These are phyloP conservation scores for Meghimatium bilineatum DNA, from an alignment of 2,888 invertebrate species.

Conservation along the genomic window DNA sequence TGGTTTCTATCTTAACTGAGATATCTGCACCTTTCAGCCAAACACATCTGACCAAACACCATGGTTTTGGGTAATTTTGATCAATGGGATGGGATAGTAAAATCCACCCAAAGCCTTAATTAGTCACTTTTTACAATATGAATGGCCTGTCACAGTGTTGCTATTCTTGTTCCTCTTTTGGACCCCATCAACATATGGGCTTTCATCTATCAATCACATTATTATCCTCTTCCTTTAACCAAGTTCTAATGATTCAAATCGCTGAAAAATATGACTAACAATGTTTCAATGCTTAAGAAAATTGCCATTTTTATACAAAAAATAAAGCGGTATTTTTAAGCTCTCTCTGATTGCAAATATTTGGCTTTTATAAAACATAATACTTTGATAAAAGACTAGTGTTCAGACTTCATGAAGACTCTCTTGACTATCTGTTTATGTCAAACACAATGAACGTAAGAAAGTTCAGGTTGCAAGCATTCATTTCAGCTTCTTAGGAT, in stretches of 20 bases:
- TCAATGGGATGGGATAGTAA: too few species aligned
- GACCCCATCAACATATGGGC: too few species aligned
- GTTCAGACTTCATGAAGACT: neutral
- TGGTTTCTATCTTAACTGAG: too few species aligned
- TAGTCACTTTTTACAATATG: too few species aligned
- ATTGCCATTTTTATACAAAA: neutral
- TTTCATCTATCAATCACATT: too few species aligned
- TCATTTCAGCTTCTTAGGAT: constrained; percentile 8
- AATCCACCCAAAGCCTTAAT: too few species aligned
- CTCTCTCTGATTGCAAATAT: neutral
- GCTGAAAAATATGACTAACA: neutral
- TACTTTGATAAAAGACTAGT: neutral
- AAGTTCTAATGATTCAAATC: neutral
- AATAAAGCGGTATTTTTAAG: neutral
- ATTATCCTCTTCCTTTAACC: neutral
- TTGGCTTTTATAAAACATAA: neutral
- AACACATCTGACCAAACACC: too few species aligned
- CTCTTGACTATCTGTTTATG: neutral
- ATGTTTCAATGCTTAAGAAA: neutral
- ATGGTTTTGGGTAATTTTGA: too few species aligned
- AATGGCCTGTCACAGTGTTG: too few species aligned
- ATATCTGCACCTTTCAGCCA: too few species aligned
- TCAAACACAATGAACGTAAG: neutral
- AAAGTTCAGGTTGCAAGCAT: neutral
- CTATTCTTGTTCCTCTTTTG: too few species aligned